phyloP scores from a whole-genome alignment of 1,140 invertebrate genomes.

The Mizuhopecten yessoensis region DNA sequence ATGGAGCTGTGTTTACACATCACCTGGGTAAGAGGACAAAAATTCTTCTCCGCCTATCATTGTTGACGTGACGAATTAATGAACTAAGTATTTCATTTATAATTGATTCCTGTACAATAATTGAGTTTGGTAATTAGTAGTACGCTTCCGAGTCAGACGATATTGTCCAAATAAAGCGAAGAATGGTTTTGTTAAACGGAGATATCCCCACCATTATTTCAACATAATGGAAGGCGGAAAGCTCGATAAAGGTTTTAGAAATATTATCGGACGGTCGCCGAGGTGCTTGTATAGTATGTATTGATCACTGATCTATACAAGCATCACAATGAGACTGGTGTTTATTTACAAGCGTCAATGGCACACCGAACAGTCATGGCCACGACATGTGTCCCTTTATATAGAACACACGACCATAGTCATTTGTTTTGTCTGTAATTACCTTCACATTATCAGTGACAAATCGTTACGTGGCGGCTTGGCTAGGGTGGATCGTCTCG shows the following conservation, averaged over 20 bases:
- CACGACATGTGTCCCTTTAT: conserved; percentile 9
- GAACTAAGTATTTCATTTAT: conserved; percentile 2
- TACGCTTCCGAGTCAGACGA: conserved; percentile 1
- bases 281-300: not conserved
- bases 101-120: not conserved
- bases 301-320: conserved; percentile 3
- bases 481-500: not conserved
- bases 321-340: conserved; percentile 15
- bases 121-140: conserved; percentile 8
- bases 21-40: not conserved
- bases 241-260: conserved; percentile 23
- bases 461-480: conserved; percentile 10
- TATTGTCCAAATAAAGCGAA: not conserved
- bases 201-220: conserved; percentile 23
- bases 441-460: not conserved
- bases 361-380: not conserved
- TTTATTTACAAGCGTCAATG: conserved; percentile 29
- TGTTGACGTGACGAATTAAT: conserved; percentile 4
- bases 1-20: not conserved
- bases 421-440: not conserved
- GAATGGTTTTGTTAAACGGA: not conserved
- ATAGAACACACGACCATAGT: not conserved
- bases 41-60: not conserved
- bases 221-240: not conserved
- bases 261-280: conserved; percentile 37